Evolutionary conservation across 2,888 invertebrate species (phyloP), one percentile per base, ranked within the genome.

Genomic region (Brachyopa scutellaris): DNA sequence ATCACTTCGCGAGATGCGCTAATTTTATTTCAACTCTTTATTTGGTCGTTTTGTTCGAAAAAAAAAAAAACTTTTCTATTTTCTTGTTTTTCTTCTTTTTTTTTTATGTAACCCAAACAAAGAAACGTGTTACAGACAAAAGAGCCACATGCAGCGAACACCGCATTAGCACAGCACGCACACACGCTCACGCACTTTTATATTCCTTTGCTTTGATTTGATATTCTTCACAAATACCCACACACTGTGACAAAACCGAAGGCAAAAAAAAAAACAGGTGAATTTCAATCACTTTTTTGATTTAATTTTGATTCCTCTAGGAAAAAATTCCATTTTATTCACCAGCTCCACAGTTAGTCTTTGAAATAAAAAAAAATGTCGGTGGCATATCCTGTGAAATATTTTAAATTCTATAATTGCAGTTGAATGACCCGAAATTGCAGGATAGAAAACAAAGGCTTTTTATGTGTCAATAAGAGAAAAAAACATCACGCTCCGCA

Each of bases 41-140:
- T n/a, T n/a, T n/a, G n/a, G n/a, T n/a, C n/a, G n/a, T n/a, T n/a
- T n/a, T n/a, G n/a, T n/a, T n/a, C n/a, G n/a, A n/a, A n/a, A n/a
- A n/a, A n/a, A n/a, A n/a, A n/a, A n/a, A n/a, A n/a, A n/a, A n/a
- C 26, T 33, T 2, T 33, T 62, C 15, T 40, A 3, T 15, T 1
- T 42, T 49, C 7, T 45, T 11, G 2, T 42, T 23, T 5, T 38
- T 17, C 31, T 9, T 51, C 29, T 38, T 33, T 31, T 42, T 42
- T 19, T 26, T 53, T 73, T 73, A 73, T 73, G 62, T 73, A 73
- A 73, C 45, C 33, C 42, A 47, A 55, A 62, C 36, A 53, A 55
- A 73, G 72, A 47, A 64, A 59, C 57, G 47, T 26, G 38, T 42
- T n/a, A 26, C 8, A 23, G 17, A 26, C 29, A 55, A 17, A 29